phyloP scores from a whole-genome alignment of 2,797 vertebrate genomes.

The Sternotherus odoratus region DNA sequence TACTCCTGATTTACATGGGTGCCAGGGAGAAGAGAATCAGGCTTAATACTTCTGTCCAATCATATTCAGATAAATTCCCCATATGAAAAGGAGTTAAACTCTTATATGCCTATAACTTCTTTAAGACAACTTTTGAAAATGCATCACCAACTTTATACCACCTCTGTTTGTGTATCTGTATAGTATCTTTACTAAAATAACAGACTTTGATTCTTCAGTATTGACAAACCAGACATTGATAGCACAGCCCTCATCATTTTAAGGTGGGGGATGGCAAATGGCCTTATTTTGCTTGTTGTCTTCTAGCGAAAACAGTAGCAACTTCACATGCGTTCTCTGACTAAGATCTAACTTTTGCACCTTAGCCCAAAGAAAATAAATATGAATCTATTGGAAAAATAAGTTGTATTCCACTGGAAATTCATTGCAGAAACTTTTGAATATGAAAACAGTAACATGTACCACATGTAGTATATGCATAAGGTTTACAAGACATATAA shows the following conservation, averaged over 20 bases:
- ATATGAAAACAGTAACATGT: not conserved
- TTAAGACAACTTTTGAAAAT: not conserved
- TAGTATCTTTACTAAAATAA: not conserved
- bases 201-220: not conserved
- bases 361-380: slow-evolving; percentile 15
- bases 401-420: slow-evolving; percentile 1
- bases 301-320: not conserved
- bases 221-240: not conserved
- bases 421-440: not conserved
- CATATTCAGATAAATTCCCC: not conserved
- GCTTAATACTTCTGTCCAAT: not conserved
- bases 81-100: not conserved
- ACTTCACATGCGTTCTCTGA: not conserved
- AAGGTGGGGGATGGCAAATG: not conserved
- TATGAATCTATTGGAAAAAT: slow-evolving; percentile 2
- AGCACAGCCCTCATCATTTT: not conserved
- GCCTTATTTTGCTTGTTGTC: not conserved
- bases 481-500: not conserved
- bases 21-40: not conserved
- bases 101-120: not conserved
- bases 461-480: not conserved
- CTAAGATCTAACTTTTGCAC: not conserved
- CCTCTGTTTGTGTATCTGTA: not conserved
- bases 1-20: not conserved
- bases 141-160: not conserved